A percentile compares a stretch with the other conserved stretches of the same genome.
Evolutionary conservation across 2,888 invertebrate genomes (phyloP).

Genomic region (Dryadula phaetusa): DNA sequence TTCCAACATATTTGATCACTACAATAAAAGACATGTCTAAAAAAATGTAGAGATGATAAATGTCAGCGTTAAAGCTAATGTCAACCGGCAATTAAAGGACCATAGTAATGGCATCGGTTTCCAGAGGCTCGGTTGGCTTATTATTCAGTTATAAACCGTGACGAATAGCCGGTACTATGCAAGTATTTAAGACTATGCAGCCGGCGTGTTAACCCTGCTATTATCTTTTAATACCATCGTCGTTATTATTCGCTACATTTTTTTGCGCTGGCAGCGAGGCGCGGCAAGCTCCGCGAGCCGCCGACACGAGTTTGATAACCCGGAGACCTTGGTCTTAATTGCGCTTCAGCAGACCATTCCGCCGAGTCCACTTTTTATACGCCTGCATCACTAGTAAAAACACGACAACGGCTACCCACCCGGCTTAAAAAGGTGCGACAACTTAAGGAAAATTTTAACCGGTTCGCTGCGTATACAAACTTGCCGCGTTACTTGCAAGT

Average conservation of each 20-base stretch:
- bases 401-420: constrained; percentile 73
- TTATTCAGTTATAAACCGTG: constrained; percentile 53
- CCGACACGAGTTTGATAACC: constrained; percentile 83
- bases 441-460: constrained; percentile 62
- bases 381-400: constrained; percentile 83
- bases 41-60: constrained; percentile 29
- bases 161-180: constrained; percentile 55
- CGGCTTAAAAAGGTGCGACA: constrained; percentile 67
- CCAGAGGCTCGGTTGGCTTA: constrained; percentile 40
- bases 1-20: constrained; percentile 1
- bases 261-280: constrained; percentile 77
- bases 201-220: constrained; percentile 73
- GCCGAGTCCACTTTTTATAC: constrained; percentile 81
- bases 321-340: constrained; percentile 85
- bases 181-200: constrained; percentile 64
- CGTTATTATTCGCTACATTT: constrained; percentile 81
- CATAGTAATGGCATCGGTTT: constrained; percentile 38
- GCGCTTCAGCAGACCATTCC: constrained; percentile 81
- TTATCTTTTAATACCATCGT: constrained; percentile 83
- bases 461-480: constrained; percentile 60
- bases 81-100: constrained; percentile 40
- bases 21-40: constrained; percentile 12
- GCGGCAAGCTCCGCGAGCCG: constrained; percentile 71
- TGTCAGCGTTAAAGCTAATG: constrained; percentile 28
- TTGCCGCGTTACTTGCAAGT: constrained; percentile 61